Evolutionary conservation across 2,888 invertebrate species (phyloP), one percentile per base, ranked within the genome.

Genomic region (Zonitis immaculata): DNA sequence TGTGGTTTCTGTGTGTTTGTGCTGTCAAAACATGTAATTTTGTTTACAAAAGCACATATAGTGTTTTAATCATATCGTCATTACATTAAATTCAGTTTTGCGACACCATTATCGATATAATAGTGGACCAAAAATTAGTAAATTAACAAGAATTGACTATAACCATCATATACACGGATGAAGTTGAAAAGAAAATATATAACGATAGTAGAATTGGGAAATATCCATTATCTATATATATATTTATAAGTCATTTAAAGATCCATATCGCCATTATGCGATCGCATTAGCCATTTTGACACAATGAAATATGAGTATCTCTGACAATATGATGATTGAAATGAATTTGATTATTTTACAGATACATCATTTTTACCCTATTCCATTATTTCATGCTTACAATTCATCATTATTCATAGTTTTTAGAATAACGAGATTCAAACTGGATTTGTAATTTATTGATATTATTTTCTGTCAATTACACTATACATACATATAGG

Each of bases 131-230:
- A 35, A 35, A 35, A 35, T 35, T 16, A 35, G 32, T 30, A 47
- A 54, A 46, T 54, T 46, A 49, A 49, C 25, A 45, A 44, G 45
- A 30, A 46, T 54, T 47, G 49, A 49, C n/a, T n/a, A n/a, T n/a
- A n/a, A n/a, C n/a, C n/a, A n/a, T n/a, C n/a, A n/a, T n/a, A n/a
- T n/a, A n/a, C n/a, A n/a, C n/a, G n/a, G n/a, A n/a, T n/a, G n/a
- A n/a, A n/a, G n/a, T n/a, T n/a, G n/a, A n/a, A n/a, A n/a, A n/a
- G n/a, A n/a, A n/a, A n/a, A n/a, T n/a, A n/a, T n/a, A n/a, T n/a
- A n/a, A n/a, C n/a, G n/a, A n/a, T n/a, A n/a, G n/a, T n/a, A 22
- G 22, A 22, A 22, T 22, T 22, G 22, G 22, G 9, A 8, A 35
- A 35, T 18, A 18, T 35, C 35, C 35, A 9, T 9, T 2, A 35